These are phyloP conservation scores for pig (Sus scrofa) DNA, from an alignment of 2,113 vertebrate genomes.

Conservation along the genomic window T2T-Sscrofa CM000819.6:136112001-136112500, in stretches of 20 bases:
- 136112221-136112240: background rate
- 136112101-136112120: background rate
- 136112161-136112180: background rate
- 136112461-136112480: background rate
- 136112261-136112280: background rate
- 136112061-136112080: background rate
- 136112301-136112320: background rate
- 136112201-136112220: background rate
- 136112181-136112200: constrained; percentile 3
- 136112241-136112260: background rate
- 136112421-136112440: background rate
- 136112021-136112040: constrained; percentile 19
- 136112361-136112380: background rate
- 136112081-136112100: background rate
- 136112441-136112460: background rate
- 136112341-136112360: background rate
- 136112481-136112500: background rate
- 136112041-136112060: background rate
- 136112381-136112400: background rate
- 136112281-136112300: background rate
- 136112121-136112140: background rate
- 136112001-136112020: background rate
- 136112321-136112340: background rate
- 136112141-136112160: background rate
- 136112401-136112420: constrained; percentile 17